phyloP scores from a whole-genome alignment of 2,113 vertebrate species.

The Bubo blakistoni region DNA sequence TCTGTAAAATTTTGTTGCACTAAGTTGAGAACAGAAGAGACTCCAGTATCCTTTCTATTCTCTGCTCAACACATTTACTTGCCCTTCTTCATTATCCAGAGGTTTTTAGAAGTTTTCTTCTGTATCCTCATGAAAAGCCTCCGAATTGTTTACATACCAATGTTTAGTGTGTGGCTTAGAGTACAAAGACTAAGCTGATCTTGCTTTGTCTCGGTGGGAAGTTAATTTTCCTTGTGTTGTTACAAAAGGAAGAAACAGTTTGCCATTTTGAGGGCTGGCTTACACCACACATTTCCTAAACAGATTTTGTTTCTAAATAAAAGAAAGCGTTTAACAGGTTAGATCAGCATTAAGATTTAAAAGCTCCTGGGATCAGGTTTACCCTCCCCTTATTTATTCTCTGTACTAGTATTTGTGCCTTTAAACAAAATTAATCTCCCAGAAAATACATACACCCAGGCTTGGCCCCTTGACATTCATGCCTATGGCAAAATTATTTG shows the following conservation, averaged over 20 bases:
- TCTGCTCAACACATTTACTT: neutral
- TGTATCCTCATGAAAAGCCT: conserved; percentile 7
- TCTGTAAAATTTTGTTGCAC: neutral
- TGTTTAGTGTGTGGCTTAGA: conserved; percentile 12
- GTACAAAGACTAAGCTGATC: conserved; percentile 33
- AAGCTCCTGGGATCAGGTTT: neutral
- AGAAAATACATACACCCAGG: neutral
- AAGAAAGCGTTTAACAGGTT: conserved; percentile 18
- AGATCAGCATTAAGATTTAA: neutral
- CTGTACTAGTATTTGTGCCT: neutral
- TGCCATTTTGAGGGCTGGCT: neutral
- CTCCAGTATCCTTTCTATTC: neutral
- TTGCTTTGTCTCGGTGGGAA: neutral
- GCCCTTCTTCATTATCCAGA: neutral
- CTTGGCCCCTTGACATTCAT: conserved; percentile 33
- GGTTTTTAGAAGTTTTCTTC: neutral
- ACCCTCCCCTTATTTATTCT: neutral
- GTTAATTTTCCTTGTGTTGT: conserved; percentile 41
- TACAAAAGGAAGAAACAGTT: conserved; percentile 45
- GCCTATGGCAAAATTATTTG: conserved; percentile 49
- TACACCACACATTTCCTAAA: conserved; percentile 26
- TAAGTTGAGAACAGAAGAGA: conserved; percentile 10
- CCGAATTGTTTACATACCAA: conserved; percentile 24
- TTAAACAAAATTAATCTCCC: neutral
- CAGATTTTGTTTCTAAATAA: conserved; percentile 8